phyloP scores from a whole-genome alignment of 2,888 invertebrate species.

The Epinotia demarniana region DNA sequence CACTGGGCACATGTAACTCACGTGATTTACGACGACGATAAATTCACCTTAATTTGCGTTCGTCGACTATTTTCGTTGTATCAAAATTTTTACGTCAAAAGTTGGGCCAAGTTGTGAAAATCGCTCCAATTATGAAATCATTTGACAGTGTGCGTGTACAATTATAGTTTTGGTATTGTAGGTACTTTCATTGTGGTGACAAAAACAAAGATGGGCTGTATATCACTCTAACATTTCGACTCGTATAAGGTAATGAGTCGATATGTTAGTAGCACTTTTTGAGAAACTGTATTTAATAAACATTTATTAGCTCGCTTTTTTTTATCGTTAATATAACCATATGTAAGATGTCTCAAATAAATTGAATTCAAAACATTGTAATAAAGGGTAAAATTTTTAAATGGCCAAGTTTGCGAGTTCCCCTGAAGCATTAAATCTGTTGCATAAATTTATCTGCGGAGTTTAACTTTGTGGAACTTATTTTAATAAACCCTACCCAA shows the following conservation, averaged over 20 bases:
- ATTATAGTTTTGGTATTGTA: no score
- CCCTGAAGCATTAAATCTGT: constrained; percentile 8
- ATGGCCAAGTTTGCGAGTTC: constrained; percentile 11
- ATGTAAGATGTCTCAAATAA: neutral
- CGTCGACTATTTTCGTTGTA: constrained; percentile 20
- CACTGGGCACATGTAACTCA: neutral
- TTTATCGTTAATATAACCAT: no score
- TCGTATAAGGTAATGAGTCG: no score
- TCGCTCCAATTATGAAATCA: neutral
- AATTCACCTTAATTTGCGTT: constrained; percentile 36
- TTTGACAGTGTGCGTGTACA: neutral
- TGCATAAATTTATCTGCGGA: constrained; percentile 10
- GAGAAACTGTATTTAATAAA: no score
- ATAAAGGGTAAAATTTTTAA: neutral
- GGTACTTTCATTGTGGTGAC: no score
- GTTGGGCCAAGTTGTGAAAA: constrained; percentile 18
- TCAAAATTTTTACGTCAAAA: neutral
- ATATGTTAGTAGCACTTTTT: no score
- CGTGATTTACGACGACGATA: constrained; percentile 32
- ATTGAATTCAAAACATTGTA: neutral
- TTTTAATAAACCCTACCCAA: constrained; percentile 11
- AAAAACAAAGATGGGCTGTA: no score
- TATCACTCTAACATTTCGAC: no score
- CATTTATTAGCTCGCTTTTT: no score
- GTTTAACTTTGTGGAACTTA: constrained; percentile 14